Percentiles rank a stretch among this genome's conserved stretches.
These are phyloP conservation scores for Paedocypris sp. DNA, from an alignment of 2,113 vertebrate species.

Conservation along the genomic window DNA sequence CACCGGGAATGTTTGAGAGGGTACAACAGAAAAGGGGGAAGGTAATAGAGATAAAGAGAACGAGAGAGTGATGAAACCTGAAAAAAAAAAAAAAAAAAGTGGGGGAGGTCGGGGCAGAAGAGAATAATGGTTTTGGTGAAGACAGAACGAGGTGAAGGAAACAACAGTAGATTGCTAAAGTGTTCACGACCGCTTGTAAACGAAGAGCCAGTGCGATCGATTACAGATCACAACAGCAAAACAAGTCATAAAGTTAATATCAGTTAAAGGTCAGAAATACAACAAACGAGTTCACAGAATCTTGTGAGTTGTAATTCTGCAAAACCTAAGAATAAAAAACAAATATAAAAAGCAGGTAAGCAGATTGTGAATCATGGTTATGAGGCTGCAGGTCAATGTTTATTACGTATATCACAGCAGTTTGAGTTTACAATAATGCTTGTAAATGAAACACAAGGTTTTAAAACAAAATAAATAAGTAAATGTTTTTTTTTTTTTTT, in stretches of 20 bases:
- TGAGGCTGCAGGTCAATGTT: no score
- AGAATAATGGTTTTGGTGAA: constrained; percentile 9
- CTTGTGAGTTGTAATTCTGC: no score
- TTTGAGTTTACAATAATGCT: no score
- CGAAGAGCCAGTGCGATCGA: background rate
- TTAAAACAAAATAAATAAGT: no score
- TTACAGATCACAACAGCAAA: background rate
- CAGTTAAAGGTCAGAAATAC: background rate
- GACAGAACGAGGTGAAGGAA: constrained; percentile 2
- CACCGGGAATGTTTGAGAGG: constrained; percentile 41
- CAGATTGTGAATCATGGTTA: no score
- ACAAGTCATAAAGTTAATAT: background rate
- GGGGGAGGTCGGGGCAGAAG: background rate
- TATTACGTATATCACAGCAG: no score
- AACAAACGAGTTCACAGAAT: no score
- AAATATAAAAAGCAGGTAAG: no score
- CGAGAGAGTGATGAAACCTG: background rate
- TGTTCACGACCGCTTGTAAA: background rate
- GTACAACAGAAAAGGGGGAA: constrained; percentile 5
- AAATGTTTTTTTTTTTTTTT: no score
- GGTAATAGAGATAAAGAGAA: background rate
- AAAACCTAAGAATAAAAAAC: no score
- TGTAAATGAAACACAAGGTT: no score
- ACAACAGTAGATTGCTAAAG: background rate
- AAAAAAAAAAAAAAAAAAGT: constrained; percentile 4